Base-by-base conservation (phyloP, 2,797 vertebrate genomes). In the Fistularia commersonii region DNA sequence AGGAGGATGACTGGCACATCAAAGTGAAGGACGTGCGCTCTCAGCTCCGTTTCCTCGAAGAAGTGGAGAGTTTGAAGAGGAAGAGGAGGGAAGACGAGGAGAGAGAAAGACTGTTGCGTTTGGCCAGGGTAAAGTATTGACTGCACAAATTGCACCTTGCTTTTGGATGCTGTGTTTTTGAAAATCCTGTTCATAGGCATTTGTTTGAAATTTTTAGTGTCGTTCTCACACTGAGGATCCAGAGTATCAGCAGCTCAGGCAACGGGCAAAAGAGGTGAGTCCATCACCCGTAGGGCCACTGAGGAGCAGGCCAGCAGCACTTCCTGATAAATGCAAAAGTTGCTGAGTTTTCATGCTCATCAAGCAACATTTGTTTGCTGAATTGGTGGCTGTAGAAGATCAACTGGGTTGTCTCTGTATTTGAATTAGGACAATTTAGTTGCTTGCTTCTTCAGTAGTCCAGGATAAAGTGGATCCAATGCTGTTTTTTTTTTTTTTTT, bases 211-310 rank as follows among this genome's bases (percentile, higher is more conserved):
- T 11, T n/a, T 32, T 39, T 83, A 99, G 96, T 94, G 93, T 62
- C 95, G 93, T 72, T 90, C 89, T 34, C 92, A 91, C 87, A 87
- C 89, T 57, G 95, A 95, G 67, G 93, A 97, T 82, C 94, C 94
- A 54, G 92, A 93, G 66, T 92, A 92, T 66, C 88, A 94, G 84
- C 89, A 89, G 78, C 90, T 99, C 67, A 96, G 92, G 88, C 96
- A 98, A 83, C 94, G 89, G 80, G 95, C 93, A 6, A 99, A 93
- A 93, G 94, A 98, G 94, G 96, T 98, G 87, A 39, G 6, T 39
- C 10, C 14, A 9, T 6, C 6, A 6, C 14, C 41, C 3, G 6
- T 8, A 0, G 1, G 7, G 5, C 2, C 6, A 44, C 23, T 23
- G 23, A 23, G 23, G 23, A 23, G 23, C 23, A 23, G 23, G 23